Conservation (phyloP, 2,113 vertebrate genomes). For the Panthera leo region DNA sequence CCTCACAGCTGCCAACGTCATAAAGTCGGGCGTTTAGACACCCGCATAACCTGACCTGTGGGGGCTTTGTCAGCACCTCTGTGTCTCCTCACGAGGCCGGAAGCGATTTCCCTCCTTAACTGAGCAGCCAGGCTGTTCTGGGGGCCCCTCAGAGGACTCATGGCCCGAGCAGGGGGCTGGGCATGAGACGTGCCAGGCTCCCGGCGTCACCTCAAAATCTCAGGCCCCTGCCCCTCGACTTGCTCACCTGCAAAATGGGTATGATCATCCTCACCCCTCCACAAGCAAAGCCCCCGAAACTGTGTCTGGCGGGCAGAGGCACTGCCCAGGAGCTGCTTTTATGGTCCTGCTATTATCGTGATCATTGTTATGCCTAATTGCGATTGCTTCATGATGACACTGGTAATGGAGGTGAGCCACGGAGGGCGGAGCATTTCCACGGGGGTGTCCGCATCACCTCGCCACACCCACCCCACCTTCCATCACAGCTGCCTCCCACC, state of each 20-base stretch:
- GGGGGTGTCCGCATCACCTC: background rate
- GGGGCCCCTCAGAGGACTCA: too few species aligned
- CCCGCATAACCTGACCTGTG: fast-evolving
- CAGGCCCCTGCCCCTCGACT: fast-evolving
- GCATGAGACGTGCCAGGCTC: background rate
- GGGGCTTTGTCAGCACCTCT: fast-evolving
- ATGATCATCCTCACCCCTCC: fast-evolving
- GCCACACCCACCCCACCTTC: background rate
- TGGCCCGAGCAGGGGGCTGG: fast-evolving
- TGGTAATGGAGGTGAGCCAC: background rate
- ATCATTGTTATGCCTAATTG: background rate
- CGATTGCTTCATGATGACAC: background rate
- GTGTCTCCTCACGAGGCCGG: background rate
- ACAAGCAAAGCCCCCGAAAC: background rate
- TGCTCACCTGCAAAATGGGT: background rate
- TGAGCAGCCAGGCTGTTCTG: background rate
- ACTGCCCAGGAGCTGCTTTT: fast-evolving
- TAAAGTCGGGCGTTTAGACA: fast-evolving
- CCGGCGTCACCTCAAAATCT: background rate
- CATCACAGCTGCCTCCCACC: fast-evolving
- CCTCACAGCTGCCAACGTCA: fast-evolving
- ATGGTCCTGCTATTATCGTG: background rate
- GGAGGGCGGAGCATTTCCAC: background rate
- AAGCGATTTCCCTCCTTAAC: too few species aligned
- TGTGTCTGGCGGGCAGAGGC: background rate